These are phyloP conservation scores for Phocoena sinus DNA, from an alignment of 2,113 vertebrate species.

Conservation along the genomic window DNA sequence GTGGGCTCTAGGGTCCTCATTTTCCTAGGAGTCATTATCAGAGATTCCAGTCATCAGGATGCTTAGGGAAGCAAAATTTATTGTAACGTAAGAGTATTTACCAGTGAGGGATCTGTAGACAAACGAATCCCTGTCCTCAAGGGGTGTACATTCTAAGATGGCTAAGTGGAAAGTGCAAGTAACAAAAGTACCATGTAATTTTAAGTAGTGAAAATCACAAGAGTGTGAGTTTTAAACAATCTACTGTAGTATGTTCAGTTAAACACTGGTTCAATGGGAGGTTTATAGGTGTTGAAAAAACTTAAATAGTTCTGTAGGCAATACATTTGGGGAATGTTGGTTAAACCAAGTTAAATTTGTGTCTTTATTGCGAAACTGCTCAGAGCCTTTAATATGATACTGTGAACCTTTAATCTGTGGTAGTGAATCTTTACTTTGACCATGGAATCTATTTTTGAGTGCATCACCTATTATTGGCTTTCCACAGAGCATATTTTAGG, in stretches of 20 bases:
- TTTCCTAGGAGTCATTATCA: not conserved
- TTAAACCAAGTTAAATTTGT: not conserved
- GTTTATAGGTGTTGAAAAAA: not conserved
- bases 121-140: not conserved
- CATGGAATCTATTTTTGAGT: not conserved
- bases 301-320: not conserved
- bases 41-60: not conserved
- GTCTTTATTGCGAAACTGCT: not conserved
- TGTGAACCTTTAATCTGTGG: not conserved
- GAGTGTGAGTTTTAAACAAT: not conserved
- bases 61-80: not conserved
- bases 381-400: not conserved
- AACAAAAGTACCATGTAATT: not conserved
- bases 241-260: not conserved
- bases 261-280: not conserved
- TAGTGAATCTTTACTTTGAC: not conserved
- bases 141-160: not conserved
- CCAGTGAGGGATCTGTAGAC: not conserved
- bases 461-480: not conserved
- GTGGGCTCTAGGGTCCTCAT: not conserved
- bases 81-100: not conserved
- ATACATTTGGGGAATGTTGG: not conserved
- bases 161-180: not conserved
- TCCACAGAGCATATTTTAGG: not conserved
- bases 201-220: not conserved